Conservation (phyloP, 2,113 vertebrate species). For the Turnix velox region DNA sequence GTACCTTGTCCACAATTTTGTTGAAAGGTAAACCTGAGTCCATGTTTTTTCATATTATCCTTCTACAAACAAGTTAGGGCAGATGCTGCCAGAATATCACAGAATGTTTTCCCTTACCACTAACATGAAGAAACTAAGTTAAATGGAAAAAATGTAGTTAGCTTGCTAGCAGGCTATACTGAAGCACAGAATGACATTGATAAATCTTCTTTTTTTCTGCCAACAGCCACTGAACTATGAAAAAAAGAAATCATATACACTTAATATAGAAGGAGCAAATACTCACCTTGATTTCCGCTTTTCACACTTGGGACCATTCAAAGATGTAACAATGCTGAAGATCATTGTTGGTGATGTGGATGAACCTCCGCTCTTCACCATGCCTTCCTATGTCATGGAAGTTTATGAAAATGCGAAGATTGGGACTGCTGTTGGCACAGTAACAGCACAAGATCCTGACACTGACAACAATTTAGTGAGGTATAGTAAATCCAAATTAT, state of each 20-base stretch:
- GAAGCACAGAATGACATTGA: neutral
- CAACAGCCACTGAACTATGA: slow-evolving; percentile 93
- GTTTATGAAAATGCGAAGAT: slow-evolving; percentile 88
- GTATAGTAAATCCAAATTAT: slow-evolving; percentile 61
- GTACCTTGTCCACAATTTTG: neutral
- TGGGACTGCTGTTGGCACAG: slow-evolving; percentile 85
- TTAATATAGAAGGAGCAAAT: slow-evolving; percentile 94
- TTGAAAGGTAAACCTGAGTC: neutral
- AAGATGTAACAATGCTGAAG: slow-evolving; percentile 88
- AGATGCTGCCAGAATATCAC: neutral
- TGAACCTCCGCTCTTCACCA: slow-evolving; percentile 88
- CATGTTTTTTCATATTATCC: neutral
- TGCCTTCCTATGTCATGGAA: slow-evolving; percentile 92
- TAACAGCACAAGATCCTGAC: slow-evolving; percentile 95
- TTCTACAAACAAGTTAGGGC: neutral
- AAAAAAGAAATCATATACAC: slow-evolving; percentile 91
- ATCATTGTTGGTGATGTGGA: slow-evolving; percentile 94
- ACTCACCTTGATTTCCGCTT: slow-evolving; percentile 91
- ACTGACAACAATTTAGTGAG: slow-evolving; percentile 86
- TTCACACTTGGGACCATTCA: slow-evolving; percentile 92
- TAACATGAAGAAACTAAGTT: neutral
- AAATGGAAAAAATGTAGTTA: neutral
- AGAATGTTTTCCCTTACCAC: neutral
- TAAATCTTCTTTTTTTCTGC: slow-evolving; percentile 5
- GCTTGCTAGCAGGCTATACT: neutral